Evolutionary conservation across 2,113 vertebrate species (phyloP).

Genomic region (Dendropsophus ebraccatus): DNA sequence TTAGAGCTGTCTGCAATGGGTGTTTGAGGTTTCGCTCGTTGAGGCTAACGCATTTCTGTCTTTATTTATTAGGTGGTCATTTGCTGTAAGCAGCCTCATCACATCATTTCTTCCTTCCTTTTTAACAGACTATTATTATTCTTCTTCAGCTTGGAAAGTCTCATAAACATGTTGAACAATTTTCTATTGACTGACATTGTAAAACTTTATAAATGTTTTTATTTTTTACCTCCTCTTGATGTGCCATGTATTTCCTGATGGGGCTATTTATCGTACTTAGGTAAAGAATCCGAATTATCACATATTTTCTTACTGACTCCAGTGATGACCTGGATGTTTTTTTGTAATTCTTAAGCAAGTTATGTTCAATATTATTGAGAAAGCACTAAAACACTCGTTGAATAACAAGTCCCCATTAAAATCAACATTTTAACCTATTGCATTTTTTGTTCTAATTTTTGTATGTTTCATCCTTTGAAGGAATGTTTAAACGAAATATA

Average conservation of each 20-base stretch:
- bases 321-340: background rate
- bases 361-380: too few species aligned
- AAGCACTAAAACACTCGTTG: too few species aligned
- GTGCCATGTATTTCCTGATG: background rate
- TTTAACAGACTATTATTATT: background rate
- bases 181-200: background rate
- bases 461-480: too few species aligned
- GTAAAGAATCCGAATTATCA: background rate
- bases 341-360: background rate
- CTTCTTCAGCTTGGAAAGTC: background rate
- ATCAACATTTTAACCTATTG: too few species aligned
- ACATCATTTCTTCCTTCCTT: background rate
- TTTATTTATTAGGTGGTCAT: conserved; percentile 40
- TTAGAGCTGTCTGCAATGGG: background rate
- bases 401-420: too few species aligned
- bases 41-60: background rate
- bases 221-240: background rate
- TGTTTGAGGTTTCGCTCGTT: background rate
- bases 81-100: conserved; percentile 5
- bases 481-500: too few species aligned
- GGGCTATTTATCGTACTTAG: background rate
- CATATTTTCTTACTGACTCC: background rate
- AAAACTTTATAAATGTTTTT: conserved; percentile 1
- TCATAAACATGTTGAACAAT: conserved; percentile 2
- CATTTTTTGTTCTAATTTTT: too few species aligned